Evolutionary conservation across 2,797 vertebrate species (phyloP).

Genomic region (Parotocinclus haroldoi): DNA sequence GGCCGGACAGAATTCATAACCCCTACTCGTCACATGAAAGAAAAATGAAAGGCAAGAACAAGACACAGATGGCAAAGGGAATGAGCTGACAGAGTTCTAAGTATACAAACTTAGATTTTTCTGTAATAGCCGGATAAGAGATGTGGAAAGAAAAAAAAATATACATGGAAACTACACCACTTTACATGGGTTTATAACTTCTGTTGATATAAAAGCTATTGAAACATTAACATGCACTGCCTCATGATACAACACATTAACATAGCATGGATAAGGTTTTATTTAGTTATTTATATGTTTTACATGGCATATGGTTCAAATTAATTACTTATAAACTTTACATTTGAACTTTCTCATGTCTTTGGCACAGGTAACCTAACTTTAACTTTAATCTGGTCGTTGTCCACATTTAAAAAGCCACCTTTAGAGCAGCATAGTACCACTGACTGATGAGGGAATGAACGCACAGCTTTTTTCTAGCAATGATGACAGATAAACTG

Average conservation of each 20-base stretch:
- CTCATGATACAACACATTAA: neutral
- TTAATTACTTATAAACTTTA: constrained; percentile 1
- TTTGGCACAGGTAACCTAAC: neutral
- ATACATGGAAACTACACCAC: neutral
- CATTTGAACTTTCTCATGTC: neutral
- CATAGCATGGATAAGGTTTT: neutral
- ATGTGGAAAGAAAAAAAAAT: constrained; percentile 1
- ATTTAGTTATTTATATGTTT: neutral
- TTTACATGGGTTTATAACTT: neutral
- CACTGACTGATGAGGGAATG: constrained; percentile 24
- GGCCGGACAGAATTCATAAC: constrained; percentile 74
- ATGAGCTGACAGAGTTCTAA: constrained; percentile 49
- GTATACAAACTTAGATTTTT: constrained; percentile 24
- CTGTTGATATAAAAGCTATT: neutral
- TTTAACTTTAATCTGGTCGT: neutral
- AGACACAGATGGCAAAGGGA: constrained; percentile 51
- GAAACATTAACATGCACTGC: neutral
- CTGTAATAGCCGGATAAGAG: constrained; percentile 17
- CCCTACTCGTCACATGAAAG: constrained; percentile 71
- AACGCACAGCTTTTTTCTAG: constrained; percentile 33
- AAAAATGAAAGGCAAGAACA: constrained; percentile 41
- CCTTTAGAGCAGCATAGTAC: constrained; percentile 16
- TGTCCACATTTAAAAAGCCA: constrained; percentile 3
- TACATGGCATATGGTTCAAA: neutral
- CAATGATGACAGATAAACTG: constrained; percentile 37